Percentiles rank a stretch among this genome's conserved stretches.
These are phyloP conservation scores for Sceloporus undulatus DNA, from an alignment of 2,113 vertebrate species.

Conservation along the genomic window DNA sequence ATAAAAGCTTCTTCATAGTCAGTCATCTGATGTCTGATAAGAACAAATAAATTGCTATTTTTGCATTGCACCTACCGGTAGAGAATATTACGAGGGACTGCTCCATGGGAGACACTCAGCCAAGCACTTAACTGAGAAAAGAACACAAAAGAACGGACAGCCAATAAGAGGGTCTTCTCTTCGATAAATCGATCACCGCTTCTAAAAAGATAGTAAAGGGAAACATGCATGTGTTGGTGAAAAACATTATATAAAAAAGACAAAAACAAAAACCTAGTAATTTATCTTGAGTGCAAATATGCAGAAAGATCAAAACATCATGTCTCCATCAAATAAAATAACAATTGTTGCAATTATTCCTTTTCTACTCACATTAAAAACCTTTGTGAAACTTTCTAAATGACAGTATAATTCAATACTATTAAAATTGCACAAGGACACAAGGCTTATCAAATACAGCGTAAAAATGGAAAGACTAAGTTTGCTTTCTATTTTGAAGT, in stretches of 20 bases:
- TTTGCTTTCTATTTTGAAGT: not conserved
- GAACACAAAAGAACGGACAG: slow-evolving; percentile 97
- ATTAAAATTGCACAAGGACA: slow-evolving; percentile 15
- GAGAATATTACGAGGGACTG: slow-evolving; percentile 96
- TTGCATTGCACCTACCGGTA: slow-evolving; percentile 85
- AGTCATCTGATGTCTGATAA: not conserved
- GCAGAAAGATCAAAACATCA: not conserved
- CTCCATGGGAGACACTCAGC: slow-evolving; percentile 98
- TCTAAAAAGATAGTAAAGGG: slow-evolving; percentile 74
- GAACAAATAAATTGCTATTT: fast-evolving
- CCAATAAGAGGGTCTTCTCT: slow-evolving; percentile 95
- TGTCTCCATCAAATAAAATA: not conserved
- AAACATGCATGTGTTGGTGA: slow-evolving; percentile 24
- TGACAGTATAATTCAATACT: slow-evolving; percentile 11
- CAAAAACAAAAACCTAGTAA: slow-evolving; percentile 1
- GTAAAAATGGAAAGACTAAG: not conserved
- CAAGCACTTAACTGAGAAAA: slow-evolving; percentile 99
- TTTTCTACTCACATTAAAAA: not conserved
- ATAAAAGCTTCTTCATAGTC: slow-evolving; percentile 7
- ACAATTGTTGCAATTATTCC: not conserved
- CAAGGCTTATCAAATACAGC: not conserved
- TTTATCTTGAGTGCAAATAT: not conserved
- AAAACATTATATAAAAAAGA: slow-evolving; percentile 20
- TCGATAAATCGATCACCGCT: slow-evolving; percentile 94
- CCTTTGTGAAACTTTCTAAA: slow-evolving; percentile 16